phyloP scores from a whole-genome alignment of 2,888 invertebrate species.

The Catocala sponsa region DNA sequence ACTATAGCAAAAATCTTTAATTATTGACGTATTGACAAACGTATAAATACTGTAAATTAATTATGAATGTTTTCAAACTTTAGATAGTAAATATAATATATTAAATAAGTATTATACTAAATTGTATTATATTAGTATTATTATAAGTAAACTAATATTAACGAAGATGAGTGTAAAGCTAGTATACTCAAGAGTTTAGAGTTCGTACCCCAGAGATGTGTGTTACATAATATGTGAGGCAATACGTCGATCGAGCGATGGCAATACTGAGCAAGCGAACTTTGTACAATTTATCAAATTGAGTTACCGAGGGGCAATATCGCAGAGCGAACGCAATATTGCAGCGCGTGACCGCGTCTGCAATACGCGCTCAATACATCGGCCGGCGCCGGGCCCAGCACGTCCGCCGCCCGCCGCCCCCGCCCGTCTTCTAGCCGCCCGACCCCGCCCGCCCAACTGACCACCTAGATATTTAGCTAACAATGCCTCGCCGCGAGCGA shows the following conservation, averaged over 20 bases:
- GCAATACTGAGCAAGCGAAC: constrained; percentile 78
- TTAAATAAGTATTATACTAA: too few relatives aligned
- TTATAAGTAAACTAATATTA: too few relatives aligned
- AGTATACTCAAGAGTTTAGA: too few relatives aligned
- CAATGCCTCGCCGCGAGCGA: constrained; percentile 82
- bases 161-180: too few relatives aligned
- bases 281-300: constrained; percentile 87
- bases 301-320: constrained; percentile 87
- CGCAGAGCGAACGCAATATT: constrained; percentile 87
- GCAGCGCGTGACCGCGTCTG: constrained; percentile 88
- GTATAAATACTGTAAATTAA: too few relatives aligned
- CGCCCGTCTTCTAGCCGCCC: constrained; percentile 71
- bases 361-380: constrained; percentile 89
- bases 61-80: too few relatives aligned
- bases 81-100: too few relatives aligned
- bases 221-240: constrained; percentile 45
- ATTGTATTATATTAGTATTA: too few relatives aligned
- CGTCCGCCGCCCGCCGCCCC: constrained; percentile 78
- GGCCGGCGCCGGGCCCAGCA: constrained; percentile 84
- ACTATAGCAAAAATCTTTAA: too few relatives aligned
- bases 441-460: constrained; percentile 79
- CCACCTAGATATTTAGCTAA: constrained; percentile 88
- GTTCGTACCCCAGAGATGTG: constrained; percentile 2
- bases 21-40: too few relatives aligned
- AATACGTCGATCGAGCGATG: constrained; percentile 72